Conservation (phyloP, 2,113 vertebrate genomes). For the Romanogobio albipinnatus region DNA sequence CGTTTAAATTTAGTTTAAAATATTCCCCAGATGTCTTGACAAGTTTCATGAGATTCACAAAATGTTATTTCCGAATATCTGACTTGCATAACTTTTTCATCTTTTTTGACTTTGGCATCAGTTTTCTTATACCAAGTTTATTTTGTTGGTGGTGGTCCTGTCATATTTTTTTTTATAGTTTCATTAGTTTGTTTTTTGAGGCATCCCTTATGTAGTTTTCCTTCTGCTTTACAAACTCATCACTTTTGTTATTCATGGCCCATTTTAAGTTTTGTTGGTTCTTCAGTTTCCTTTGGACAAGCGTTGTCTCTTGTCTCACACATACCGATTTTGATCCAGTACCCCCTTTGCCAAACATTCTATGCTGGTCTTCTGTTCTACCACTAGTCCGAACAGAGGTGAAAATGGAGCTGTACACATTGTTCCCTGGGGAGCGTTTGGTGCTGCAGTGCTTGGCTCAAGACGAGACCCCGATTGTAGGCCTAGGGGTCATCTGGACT, state of each 20-base stretch:
- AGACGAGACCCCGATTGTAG: constrained; percentile 29
- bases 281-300: background rate
- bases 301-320: background rate
- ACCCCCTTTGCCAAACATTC: background rate
- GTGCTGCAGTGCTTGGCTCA: constrained; percentile 85
- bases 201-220: background rate
- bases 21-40: background rate
- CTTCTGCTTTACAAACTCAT: background rate
- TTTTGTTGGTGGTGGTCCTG: background rate
- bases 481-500: constrained; percentile 48
- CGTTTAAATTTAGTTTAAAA: background rate
- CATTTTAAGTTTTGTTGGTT: constrained; percentile 3
- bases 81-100: no score
- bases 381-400: constrained; percentile 27
- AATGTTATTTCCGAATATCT: no score
- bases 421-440: constrained; percentile 83
- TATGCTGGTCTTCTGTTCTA: background rate
- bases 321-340: background rate
- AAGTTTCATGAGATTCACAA: no score
- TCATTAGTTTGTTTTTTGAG: background rate
- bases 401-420: constrained; percentile 74
- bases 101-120: background rate
- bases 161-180: background rate
- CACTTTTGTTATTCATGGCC: background rate
- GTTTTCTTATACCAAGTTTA: background rate